These are phyloP conservation scores for Lateolabrax maculatus DNA, from an alignment of 2,797 vertebrate species.

Conservation along the genomic window DNA sequence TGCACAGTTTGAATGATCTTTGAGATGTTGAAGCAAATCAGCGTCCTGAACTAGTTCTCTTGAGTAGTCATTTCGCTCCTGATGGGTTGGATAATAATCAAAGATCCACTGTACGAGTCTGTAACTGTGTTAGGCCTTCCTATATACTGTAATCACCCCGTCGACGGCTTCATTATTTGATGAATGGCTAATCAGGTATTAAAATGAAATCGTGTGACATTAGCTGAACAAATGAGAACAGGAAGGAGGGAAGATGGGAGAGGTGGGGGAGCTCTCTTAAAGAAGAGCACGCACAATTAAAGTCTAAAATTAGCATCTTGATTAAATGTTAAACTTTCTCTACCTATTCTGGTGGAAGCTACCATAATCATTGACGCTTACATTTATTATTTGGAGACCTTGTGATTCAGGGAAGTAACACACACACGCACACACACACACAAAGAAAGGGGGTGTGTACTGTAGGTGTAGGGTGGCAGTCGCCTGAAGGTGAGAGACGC, in stretches of 20 bases:
- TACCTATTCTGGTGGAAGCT: constrained; percentile 78
- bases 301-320: constrained; percentile 86
- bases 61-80: constrained; percentile 5
- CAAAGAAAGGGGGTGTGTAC: not conserved
- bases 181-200: constrained; percentile 88
- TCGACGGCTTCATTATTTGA: constrained; percentile 76
- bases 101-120: constrained; percentile 30
- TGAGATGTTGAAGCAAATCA: not conserved
- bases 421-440: not conserved
- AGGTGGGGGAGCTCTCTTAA: constrained; percentile 75
- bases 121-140: constrained; percentile 29
- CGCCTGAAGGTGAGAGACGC: not conserved
- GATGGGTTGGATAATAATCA: constrained; percentile 51
- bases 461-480: not conserved
- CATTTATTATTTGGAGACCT: constrained; percentile 71
- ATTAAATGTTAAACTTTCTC: constrained; percentile 88
- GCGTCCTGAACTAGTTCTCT: not conserved
- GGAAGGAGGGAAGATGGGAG: constrained; percentile 77
- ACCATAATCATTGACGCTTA: constrained; percentile 73
- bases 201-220: constrained; percentile 85
- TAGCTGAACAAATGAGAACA: constrained; percentile 84
- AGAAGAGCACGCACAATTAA: constrained; percentile 81
- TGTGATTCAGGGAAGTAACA: constrained; percentile 21
- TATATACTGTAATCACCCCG: constrained; percentile 64
- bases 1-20: constrained; percentile 6